A percentile compares a stretch with the other conserved stretches of the same genome.
Conservation (phyloP, 2,797 vertebrate genomes). For the Neoniphon sammara region DNA sequence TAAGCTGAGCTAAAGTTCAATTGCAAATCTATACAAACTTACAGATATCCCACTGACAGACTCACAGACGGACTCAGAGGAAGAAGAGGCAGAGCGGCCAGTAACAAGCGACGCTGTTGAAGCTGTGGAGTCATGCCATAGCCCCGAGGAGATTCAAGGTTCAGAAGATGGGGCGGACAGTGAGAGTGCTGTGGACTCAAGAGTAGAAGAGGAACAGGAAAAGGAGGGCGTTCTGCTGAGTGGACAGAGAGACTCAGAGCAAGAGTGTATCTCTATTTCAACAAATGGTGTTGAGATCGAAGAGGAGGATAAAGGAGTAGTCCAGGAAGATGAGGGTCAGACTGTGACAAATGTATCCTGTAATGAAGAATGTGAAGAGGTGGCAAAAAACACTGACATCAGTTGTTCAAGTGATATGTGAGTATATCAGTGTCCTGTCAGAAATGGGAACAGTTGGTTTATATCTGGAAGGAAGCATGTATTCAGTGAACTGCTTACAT, state of each 20-base stretch:
- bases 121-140: conserved; percentile 28
- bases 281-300: conserved; percentile 28
- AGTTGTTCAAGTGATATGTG: conserved; percentile 49
- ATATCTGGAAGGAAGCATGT: conserved; percentile 40
- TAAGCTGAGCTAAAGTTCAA: not conserved
- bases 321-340: conserved; percentile 28
- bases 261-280: conserved; percentile 25
- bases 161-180: conserved; percentile 24
- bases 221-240: conserved; percentile 44
- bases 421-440: conserved; percentile 51
- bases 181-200: conserved; percentile 30
- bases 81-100: conserved; percentile 25
- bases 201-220: conserved; percentile 62
- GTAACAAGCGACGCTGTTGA: not conserved
- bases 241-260: conserved; percentile 36
- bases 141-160: conserved; percentile 13
- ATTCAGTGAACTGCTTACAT: not conserved
- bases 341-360: conserved; percentile 14
- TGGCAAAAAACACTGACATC: not conserved
- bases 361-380: conserved; percentile 42
- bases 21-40: conserved; percentile 5
- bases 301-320: conserved; percentile 27
- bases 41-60: conserved; percentile 20
- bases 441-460: conserved; percentile 47
- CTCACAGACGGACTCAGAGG: conserved; percentile 31